Base-by-base conservation (phyloP, 2,888 invertebrate genomes). In the Leptothorax acervorum region DNA sequence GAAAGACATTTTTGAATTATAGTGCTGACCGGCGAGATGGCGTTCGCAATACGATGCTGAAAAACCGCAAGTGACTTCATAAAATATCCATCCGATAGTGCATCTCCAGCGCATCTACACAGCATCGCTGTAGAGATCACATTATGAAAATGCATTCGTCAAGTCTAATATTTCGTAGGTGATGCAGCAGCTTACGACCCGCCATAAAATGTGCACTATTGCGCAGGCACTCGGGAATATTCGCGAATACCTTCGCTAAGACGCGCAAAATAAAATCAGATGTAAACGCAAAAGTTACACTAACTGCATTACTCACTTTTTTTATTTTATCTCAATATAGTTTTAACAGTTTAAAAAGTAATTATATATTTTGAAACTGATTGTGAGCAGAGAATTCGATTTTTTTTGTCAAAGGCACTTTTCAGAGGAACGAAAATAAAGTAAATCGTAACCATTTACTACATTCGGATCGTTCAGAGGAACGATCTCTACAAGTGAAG, bases 101-200 rank as follows among this genome's bases (percentile, higher is more conserved):
- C 74, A 83, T 68, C 84, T 74, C 48, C 35, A 51, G 62, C 57
- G 60, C n/a, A 28, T 39, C 55, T 55, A 9, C 55, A 70, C 75
- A 60, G 82, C 82, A 66, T 42, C 28, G 28, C 55, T n/a, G 18
- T 62, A 6, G 83, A 82, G 87, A 76, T 82, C 85, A 74, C 85
- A 89, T 90, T 90, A 91, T 92, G 90, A 92, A 92, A 92, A 92
- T 92, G 91, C 90, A 92, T 90, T 90, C 91, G 89, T 91, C 92
- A 89, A 86, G 87, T 88, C 84, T 90, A 89, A 92, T 91, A 91
- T 91, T 90, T 92, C 90, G 91, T 89, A 86, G 84, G 86, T 83
- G 90, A 90, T 88, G 85, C 87, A 73, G 79, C 83, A 85, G 83
- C 87, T 87, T 87, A 90, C 82, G 90, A 87, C 45, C 71, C 28